Base-by-base conservation (phyloP, 2,888 invertebrate species). In the Ephialtes manifestator region DNA sequence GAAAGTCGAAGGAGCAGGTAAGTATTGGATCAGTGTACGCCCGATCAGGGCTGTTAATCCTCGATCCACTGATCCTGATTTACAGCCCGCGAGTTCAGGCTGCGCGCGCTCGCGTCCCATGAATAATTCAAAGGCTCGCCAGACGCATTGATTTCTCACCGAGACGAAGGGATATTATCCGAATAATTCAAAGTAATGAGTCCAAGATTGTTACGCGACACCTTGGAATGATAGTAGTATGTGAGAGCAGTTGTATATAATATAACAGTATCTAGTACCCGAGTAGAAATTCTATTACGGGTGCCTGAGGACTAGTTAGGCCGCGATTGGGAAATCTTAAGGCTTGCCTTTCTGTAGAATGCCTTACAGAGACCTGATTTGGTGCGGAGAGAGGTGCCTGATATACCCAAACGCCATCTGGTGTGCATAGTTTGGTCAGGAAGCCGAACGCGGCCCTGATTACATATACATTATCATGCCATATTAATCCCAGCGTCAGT, bases 131-230 rank as follows among this genome's bases (percentile, higher is more conserved):
- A 86, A 84, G 87, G 78, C 86, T 78, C 87, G 89, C 89, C 89
- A 91, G 90, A 91, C 89, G 90, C 92, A 93, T 93, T 92, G 93
- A 92, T 93, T 92, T 92, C 90, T 90, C 88, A 74, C 85, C 85
- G 88, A 89, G 91, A 90, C 91, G 89, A 89, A 89, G 88, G 93
- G 91, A 93, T 93, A 93, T 93, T 92, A 92, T 91, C 89, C 90
- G 89, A 91, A 93, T 93, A 93, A 93, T 92, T 93, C 93, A 93
- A 92, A 91, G 91, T 93, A 93, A 93, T 90, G 93, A 93, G 90
- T 87, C 89, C 84, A 70, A 53, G 86, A 87, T 63, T 87, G 87
- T 87, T 86, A 87, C 86, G 82, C 86, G 75, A 84, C 84, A 76
- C 76, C 78, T 84, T 68, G 71, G 74, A 82, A 83, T 71, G 79